Evolutionary conservation across 2,888 invertebrate genomes (phyloP).

Genomic region (Anagyrus pseudococci): DNA sequence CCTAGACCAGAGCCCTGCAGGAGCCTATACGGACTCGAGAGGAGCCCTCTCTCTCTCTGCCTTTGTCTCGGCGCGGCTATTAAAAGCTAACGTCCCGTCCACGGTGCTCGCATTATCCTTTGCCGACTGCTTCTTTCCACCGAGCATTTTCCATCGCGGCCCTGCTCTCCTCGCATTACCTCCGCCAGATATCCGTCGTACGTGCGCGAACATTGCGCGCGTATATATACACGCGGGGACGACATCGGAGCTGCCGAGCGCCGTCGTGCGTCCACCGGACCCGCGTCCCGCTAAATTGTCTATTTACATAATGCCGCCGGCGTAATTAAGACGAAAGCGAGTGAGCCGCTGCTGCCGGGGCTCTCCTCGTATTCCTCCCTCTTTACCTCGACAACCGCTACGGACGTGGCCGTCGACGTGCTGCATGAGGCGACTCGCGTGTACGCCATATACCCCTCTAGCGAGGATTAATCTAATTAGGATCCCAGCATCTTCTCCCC

Average conservation of each 20-base stretch:
- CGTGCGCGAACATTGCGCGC: neutral
- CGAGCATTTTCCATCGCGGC: neutral
- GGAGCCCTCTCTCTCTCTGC: too few species aligned
- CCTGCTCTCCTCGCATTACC: too few species aligned
- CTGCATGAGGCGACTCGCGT: too few species aligned
- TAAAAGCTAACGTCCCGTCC: neutral
- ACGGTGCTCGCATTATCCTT: neutral
- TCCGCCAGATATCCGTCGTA: neutral
- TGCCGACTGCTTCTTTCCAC: neutral
- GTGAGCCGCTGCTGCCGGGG: too few species aligned
- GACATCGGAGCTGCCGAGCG: constrained; percentile 14
- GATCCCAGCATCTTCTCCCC: constrained; percentile 14
- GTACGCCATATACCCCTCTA: too few species aligned
- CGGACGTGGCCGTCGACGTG: too few species aligned
- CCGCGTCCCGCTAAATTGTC: constrained; percentile 43
- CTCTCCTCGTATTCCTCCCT: neutral
- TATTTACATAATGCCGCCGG: constrained; percentile 49
- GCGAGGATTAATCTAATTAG: constrained; percentile 32
- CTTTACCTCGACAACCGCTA: neutral
- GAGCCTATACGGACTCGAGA: too few species aligned
- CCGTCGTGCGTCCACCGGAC: too few species aligned
- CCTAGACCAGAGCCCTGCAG: too few species aligned
- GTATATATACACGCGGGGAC: neutral
- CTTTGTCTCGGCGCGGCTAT: too few species aligned
- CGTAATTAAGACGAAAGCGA: constrained; percentile 45